Base-by-base conservation (phyloP, 92 coral and sea anemone species). In the Anthopleura xanthogrammica region DNA sequence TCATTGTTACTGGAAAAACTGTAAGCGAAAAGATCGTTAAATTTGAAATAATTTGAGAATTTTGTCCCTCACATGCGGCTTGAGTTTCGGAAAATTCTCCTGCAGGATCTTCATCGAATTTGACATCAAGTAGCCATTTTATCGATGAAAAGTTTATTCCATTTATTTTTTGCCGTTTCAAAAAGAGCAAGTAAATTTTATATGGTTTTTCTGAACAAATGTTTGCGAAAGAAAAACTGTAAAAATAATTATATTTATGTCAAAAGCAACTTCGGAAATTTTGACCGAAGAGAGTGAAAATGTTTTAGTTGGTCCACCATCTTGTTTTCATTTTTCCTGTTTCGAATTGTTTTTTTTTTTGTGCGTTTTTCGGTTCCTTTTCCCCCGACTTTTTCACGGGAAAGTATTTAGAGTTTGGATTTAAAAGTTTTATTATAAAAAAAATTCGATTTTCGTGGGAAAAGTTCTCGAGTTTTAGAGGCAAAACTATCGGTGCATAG, bases 41-140 rank as follows among this genome's bases (percentile, higher is more conserved):
- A 75, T 50, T 16, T 2, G 57, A 75, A 75, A 75, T 16, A 42
- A 2, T 17, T 2, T 19, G 0, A 70, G 24, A 12, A 81, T 43
- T 42, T 22, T 71, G 56, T 43, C 40, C 83, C 83, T 81, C 84
- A 81, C 84, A 81, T 81, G 75, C 84, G 5, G 84, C 84, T 43
- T 42, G n/a, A 29, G 23, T 7, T 42, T 75, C 57, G 16, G 5
- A 1, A 39, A 43, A 75, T 75, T 43, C 57, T 75, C 42, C 55
- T 42, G 78, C 23, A 42, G 65, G 14, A 80, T 2, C 9, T 39
- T 40, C 16, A 60, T 57, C 48, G 60, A 23, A 76, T 17, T 43
- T 77, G 60, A 23, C 80, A 77, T 77, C 40, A 0, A 72, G 78
- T 75, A 17, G 23, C 55, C 23, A 75, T 42, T 75, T 72, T 72